Evolutionary conservation across 2,888 invertebrate genomes (phyloP), one percentile per base, ranked within the genome.

Genomic region (Sussaba pulchella): DNA sequence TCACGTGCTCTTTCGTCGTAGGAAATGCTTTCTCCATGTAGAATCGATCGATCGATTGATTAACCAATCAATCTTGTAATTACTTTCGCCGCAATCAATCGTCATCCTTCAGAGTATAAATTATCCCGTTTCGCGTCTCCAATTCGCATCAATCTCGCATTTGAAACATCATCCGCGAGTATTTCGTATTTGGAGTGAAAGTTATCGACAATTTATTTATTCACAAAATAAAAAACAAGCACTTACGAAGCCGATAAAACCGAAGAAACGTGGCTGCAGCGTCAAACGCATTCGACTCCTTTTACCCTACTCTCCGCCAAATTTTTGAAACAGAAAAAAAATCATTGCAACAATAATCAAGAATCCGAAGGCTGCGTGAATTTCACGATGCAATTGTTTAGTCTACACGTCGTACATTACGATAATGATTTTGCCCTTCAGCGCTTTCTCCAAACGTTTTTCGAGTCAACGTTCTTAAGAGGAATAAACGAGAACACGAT

Each of bases 351-450:
- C 59, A 75, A 75, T 36, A 64, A 64, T 76, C 54, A 61, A 12
- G 39, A n/a, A n/a, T 50, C 50, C 6, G 17, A 26, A 26, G n/a
- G 45, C 10, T 24, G 17, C 12, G 19, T 17, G 19, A 39, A 43
- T 61, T 64, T 2, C 10, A 45, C 64, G 75, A 64, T 64, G 57
- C 50, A 66, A 77, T 71, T 71, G 66, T 77, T 77, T 66, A 71
- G 71, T 77, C 71, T 59, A 57, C 26, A 19, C 14, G 45, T 36
- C 64, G 70, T 67, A 64, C 57, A 70, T 75, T 66, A 74, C 69
- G 64, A 57, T 36, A 63, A 39, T 47, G 17, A 36, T 9, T 70
- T 54, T 47, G 17, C 24, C 52, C 45, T 64, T 70, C 39, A 47
- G 24, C n/a, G n/a, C n/a, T n/a, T n/a, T n/a, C n/a, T n/a, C n/a